Evolutionary conservation across 1,140 invertebrate genomes (phyloP), one percentile per base, ranked within the genome.

Genomic region (Drosophila pruinosa): DNA sequence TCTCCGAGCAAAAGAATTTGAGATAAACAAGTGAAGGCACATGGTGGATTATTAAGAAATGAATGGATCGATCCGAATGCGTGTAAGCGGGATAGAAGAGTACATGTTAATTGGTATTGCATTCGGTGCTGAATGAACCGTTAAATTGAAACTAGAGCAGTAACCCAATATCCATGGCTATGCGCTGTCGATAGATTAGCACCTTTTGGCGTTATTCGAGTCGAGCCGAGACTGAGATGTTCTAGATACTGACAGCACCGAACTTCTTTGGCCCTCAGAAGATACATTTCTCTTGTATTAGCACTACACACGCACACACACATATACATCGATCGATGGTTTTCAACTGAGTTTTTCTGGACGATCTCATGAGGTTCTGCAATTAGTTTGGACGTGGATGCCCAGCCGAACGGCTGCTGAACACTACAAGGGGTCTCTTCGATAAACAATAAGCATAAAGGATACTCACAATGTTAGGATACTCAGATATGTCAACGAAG

Each of bases 71-170:
- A 53, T n/a, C n/a, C n/a, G n/a, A n/a, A n/a, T 65, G 12, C 28
- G 45, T 50, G 39, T 24, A 19, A 22, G 26, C 36, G 26, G 41
- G 19, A 47, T 65, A 41, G 59, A 58, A 50, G 65, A 26, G 47
- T 38, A 71, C 48, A 47, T 73, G 81, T 59, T 86, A 86, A 86
- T 86, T 86, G 78, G 39, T 26, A 65, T 31, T 72, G 69, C 78
- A 82, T 62, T 78, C 74, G 52, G 28, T 24, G 79, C n/a, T 43
- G 71, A 70, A 83, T 88, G 75, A 89, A 88, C 82, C 83, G 82
- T 88, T 88, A 88, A 88, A 88, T 71, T 19, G 45, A 88, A 88
- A 57, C 72, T 88, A 36, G 82, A 88, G 83, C 82, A 88, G 17
- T 82, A 75, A 61, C 72, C 67, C 83, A 88, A 72, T 82, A 78